A percentile compares a stretch with the other conserved stretches of the same genome.
Evolutionary conservation across 2,797 vertebrate species (phyloP).

Genomic region (Chrosomus eos): DNA sequence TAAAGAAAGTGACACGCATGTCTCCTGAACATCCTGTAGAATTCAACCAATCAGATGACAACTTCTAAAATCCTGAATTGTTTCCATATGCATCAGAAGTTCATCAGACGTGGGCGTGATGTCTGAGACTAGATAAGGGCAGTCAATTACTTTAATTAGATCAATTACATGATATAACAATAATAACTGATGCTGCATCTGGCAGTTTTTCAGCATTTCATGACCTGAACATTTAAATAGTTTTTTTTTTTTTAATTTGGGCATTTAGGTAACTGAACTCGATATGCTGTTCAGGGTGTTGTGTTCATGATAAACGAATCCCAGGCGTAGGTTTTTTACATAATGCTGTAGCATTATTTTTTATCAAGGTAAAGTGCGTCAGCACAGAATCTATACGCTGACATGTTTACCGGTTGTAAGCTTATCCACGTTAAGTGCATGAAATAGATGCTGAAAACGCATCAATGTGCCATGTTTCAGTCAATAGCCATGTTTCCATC

Average conservation of each 20-base stretch:
- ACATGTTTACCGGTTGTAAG: neutral
- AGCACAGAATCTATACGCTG: neutral
- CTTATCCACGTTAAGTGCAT: neutral
- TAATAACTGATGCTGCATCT: neutral
- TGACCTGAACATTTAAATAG: neutral
- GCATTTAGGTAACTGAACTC: neutral
- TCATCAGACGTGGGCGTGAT: no score
- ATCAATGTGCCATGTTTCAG: neutral
- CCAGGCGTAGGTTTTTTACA: neutral
- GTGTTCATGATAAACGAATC: neutral
- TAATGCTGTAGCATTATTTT: neutral
- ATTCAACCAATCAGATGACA: neutral
- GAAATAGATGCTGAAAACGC: neutral
- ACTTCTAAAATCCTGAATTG: neutral
- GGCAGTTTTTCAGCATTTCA: neutral
- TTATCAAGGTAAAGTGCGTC: neutral
- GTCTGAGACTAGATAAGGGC: no score
- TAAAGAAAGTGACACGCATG: neutral
- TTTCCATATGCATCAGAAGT: no score
- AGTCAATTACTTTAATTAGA: neutral
- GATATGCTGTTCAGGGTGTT: neutral
- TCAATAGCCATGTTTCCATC: no score
- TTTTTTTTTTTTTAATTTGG: no score
- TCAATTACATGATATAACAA: neutral
- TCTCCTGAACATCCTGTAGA: neutral